phyloP scores from a whole-genome alignment of 2,797 vertebrate species.

The Hoplostethus mediterraneus region DNA sequence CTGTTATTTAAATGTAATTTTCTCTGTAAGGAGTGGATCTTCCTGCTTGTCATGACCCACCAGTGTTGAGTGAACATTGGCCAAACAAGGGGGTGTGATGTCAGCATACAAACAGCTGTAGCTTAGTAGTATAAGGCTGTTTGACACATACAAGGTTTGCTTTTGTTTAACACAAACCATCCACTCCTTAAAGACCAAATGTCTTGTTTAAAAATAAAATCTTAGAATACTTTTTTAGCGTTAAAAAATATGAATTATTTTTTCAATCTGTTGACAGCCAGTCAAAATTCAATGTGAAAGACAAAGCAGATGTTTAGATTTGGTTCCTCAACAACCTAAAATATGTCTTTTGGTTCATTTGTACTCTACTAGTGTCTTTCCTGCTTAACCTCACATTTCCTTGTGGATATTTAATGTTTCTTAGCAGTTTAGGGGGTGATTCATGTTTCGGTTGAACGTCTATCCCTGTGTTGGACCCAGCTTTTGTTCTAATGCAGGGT shows the following conservation, averaged over 20 bases:
- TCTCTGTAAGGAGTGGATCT: conserved; percentile 10
- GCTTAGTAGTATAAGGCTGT: not conserved
- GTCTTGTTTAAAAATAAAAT: too few species aligned
- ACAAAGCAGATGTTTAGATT: too few species aligned
- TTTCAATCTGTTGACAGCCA: too few species aligned
- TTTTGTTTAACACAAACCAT: too few species aligned
- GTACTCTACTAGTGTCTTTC: not conserved
- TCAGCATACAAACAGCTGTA: not conserved
- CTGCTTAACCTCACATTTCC: conserved; percentile 4
- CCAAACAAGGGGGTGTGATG: not conserved
- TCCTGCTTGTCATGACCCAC: not conserved
- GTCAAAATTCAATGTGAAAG: too few species aligned
- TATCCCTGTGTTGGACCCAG: conserved; percentile 26
- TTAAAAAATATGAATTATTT: too few species aligned
- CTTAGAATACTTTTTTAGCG: too few species aligned
- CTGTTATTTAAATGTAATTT: not conserved
- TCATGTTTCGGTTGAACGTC: conserved; percentile 37
- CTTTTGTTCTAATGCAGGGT: conserved; percentile 11
- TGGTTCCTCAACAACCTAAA: too few species aligned
- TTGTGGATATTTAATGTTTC: conserved; percentile 29
- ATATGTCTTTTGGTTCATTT: too few species aligned
- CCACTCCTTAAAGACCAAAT: too few species aligned
- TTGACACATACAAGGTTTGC: not conserved
- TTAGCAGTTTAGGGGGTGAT: conserved; percentile 9
- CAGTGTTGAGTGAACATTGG: conserved; percentile 1